Conservation (phyloP, 1,140 invertebrate species). For the Drosophila rufa region DNA sequence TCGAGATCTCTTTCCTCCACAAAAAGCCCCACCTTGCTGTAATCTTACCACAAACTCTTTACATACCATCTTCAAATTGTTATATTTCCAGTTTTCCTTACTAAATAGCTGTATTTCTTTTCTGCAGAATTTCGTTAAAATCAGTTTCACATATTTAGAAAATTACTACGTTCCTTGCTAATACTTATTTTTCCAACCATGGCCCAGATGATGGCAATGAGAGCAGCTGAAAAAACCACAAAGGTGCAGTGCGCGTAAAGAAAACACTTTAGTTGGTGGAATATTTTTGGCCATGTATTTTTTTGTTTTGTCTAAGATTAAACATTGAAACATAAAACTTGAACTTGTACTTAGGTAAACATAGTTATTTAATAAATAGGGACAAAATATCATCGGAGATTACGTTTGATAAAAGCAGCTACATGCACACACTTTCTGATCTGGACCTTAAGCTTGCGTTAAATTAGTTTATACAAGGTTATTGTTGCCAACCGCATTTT, state of each 20-base stretch:
- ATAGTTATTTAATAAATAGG: constrained; percentile 28
- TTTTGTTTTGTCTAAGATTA: constrained; percentile 17
- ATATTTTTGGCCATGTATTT: constrained; percentile 50
- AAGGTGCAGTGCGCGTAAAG: not conserved
- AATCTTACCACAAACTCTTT: no score
- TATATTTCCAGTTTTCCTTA: no score
- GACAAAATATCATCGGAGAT: constrained; percentile 50
- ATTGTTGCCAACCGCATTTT: not conserved
- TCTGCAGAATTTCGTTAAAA: no score
- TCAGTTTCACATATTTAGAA: no score
- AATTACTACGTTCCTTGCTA: no score
- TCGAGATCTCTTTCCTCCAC: no score
- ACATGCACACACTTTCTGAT: constrained; percentile 11
- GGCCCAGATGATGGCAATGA: no score
- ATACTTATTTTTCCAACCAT: no score
- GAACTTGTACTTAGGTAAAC: constrained; percentile 29
- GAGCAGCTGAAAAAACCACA: no score
- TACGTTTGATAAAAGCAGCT: constrained; percentile 31
- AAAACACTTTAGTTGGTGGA: constrained; percentile 14
- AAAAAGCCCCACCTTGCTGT: no score
- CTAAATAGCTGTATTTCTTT: no score
- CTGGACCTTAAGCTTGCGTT: constrained; percentile 15
- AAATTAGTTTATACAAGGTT: constrained; percentile 14
- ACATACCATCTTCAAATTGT: no score
- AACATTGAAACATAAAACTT: constrained; percentile 47